phyloP scores from a whole-genome alignment of 2,797 vertebrate species.

The Notolabrus celidotus region DNA sequence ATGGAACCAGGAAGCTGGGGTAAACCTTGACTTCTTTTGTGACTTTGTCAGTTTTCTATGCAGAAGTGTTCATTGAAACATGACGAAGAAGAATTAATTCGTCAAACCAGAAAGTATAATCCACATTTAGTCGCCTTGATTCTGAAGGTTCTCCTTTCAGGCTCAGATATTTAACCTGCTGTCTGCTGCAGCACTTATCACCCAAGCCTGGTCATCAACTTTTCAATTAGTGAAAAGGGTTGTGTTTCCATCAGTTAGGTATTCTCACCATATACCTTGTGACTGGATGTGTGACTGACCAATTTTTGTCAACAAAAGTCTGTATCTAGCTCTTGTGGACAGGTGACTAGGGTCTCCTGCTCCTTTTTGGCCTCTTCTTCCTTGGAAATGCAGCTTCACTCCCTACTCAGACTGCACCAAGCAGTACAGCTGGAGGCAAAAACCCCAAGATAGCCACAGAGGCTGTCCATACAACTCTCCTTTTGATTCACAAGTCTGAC shows the following conservation, averaged over 20 bases:
- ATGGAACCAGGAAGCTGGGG: too few species aligned
- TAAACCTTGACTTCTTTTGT: too few species aligned
- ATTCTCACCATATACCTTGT: neutral
- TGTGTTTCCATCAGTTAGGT: neutral
- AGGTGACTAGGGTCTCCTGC: neutral
- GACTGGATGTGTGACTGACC: neutral
- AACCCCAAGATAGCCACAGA: neutral
- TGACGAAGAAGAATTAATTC: neutral
- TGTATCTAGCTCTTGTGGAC: neutral
- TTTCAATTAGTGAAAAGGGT: too few species aligned
- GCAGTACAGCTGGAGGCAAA: neutral
- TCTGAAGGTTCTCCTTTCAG: too few species aligned
- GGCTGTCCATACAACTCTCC: neutral
- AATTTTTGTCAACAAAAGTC: neutral
- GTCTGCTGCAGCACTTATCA: too few species aligned
- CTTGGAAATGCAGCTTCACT: neutral
- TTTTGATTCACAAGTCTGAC: neutral
- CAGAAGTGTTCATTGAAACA: too few species aligned
- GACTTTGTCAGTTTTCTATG: too few species aligned
- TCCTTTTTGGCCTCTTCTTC: neutral
- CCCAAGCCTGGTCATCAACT: too few species aligned
- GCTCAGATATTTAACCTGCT: too few species aligned
- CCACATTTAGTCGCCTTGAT: too few species aligned
- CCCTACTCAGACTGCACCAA: neutral
- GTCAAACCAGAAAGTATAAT: neutral